These are phyloP conservation scores for Aegypius monachus DNA, from an alignment of 2,113 vertebrate genomes.

Conservation along the genomic window DNA sequence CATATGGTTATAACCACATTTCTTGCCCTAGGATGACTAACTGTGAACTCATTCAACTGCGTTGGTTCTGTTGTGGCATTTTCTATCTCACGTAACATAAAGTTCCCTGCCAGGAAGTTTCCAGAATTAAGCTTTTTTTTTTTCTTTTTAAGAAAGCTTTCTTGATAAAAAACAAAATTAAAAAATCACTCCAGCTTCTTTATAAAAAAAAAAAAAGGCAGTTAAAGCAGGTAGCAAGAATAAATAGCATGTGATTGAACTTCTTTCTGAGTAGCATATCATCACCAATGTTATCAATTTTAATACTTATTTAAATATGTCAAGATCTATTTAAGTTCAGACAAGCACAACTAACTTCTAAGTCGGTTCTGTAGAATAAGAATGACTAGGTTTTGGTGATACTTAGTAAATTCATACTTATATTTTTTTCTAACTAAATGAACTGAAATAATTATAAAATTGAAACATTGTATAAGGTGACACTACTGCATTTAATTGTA, in stretches of 20 bases:
- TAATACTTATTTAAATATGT: constrained; percentile 77
- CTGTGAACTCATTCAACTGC: constrained; percentile 58
- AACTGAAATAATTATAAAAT: constrained; percentile 84
- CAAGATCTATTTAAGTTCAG: constrained; percentile 79
- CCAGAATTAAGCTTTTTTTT: constrained; percentile 17
- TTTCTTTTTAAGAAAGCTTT: neutral
- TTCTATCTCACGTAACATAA: constrained; percentile 44
- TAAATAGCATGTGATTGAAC: constrained; percentile 61
- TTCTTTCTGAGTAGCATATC: constrained; percentile 58
- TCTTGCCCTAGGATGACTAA: constrained; percentile 68
- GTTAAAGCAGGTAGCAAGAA: constrained; percentile 46
- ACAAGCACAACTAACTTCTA: constrained; percentile 78
- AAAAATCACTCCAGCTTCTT: neutral
- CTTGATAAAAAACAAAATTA: constrained; percentile 4
- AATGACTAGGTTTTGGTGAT: constrained; percentile 73
- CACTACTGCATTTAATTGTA: constrained; percentile 76
- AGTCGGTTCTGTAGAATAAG: constrained; percentile 60
- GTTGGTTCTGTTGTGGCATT: constrained; percentile 57
- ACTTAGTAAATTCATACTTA: constrained; percentile 75
- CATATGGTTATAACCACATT: constrained; percentile 64
- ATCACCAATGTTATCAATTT: constrained; percentile 70
- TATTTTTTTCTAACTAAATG: constrained; percentile 77
- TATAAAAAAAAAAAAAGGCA: neutral
- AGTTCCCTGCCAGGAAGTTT: constrained; percentile 54
- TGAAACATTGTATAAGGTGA: constrained; percentile 79